These are phyloP conservation scores for Antennarius maculatus DNA, from an alignment of 2,797 vertebrate species.

Conservation along the genomic window DNA sequence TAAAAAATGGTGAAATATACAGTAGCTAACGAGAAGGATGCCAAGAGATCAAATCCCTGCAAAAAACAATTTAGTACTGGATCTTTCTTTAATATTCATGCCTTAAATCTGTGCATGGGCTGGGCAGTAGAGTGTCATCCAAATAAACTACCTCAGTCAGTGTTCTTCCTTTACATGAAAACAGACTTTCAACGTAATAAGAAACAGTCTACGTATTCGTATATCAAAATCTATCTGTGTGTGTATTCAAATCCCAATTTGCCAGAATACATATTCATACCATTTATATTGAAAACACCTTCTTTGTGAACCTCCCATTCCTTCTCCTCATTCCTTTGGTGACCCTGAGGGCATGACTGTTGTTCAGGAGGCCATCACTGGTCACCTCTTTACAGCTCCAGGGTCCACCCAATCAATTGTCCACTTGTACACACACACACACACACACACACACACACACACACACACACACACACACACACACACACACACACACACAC, in stretches of 20 bases:
- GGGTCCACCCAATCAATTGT: conserved; percentile 66
- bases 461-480: conserved; percentile 25
- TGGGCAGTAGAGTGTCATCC: too few relatives aligned
- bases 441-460: conserved; percentile 2
- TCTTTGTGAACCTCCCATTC: conserved; percentile 25
- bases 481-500: conserved; percentile 18
- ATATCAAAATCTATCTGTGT: neutral
- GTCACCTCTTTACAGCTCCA: conserved; percentile 59
- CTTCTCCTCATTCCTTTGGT: conserved; percentile 50
- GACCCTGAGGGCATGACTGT: conserved; percentile 60
- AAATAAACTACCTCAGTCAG: too few relatives aligned
- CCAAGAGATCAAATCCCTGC: too few relatives aligned
- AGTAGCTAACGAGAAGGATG: too few relatives aligned
- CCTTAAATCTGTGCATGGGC: too few relatives aligned
- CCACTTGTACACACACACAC: conserved; percentile 33
- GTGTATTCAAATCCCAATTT: neutral
- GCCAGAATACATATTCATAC: neutral
- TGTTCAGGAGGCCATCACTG: conserved; percentile 52
- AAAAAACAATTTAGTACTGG: too few relatives aligned
- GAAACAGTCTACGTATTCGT: too few relatives aligned
- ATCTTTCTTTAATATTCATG: too few relatives aligned
- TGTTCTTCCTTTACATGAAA: too few relatives aligned
- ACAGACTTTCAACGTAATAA: too few relatives aligned
- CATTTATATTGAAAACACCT: neutral
- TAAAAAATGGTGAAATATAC: too few relatives aligned